Conservation (phyloP, 2,113 vertebrate genomes). For the Hydrolagus affinis region DNA sequence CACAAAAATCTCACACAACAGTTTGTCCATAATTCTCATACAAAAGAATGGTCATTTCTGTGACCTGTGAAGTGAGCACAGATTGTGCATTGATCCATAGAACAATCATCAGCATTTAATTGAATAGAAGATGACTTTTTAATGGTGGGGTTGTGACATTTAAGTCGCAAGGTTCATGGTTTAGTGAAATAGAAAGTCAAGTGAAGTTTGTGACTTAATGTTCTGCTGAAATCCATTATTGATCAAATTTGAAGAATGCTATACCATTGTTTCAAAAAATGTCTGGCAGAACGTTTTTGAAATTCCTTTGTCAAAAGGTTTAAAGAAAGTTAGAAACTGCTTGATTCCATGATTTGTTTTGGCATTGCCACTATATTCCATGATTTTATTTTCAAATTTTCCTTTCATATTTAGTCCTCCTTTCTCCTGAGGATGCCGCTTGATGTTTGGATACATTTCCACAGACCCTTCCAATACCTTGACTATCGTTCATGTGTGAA, state of each 20-base stretch:
- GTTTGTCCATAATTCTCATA: too few species aligned
- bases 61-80: background rate
- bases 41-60: too few species aligned
- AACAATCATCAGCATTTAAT: background rate
- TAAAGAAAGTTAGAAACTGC: background rate
- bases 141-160: background rate
- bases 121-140: background rate
- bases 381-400: too few species aligned
- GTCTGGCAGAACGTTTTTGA: background rate
- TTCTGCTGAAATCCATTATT: background rate
- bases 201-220: background rate
- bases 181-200: background rate
- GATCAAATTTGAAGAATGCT: background rate
- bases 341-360: too few species aligned
- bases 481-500: too few species aligned
- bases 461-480: too few species aligned
- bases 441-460: too few species aligned
- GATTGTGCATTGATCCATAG: background rate
- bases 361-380: too few species aligned
- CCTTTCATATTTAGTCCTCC: too few species aligned
- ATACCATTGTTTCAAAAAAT: background rate
- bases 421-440: too few species aligned
- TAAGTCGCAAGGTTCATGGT: background rate
- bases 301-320: background rate
- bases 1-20: too few species aligned